Conservation (phyloP, 2,797 vertebrate genomes). For the Numenius phaeopus region DNA sequence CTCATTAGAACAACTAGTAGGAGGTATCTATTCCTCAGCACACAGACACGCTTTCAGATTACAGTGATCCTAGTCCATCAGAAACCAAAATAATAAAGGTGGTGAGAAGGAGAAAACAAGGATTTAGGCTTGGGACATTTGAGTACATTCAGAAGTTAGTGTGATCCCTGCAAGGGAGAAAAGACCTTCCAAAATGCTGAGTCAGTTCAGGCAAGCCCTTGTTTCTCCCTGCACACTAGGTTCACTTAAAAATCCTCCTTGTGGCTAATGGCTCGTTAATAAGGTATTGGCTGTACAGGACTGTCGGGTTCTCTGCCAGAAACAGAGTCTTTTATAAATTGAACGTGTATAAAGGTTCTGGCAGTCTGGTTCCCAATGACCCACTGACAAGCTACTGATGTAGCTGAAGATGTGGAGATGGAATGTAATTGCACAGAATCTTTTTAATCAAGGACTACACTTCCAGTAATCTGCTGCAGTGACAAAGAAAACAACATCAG, state of each 20-base stretch:
- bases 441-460: conserved; percentile 56
- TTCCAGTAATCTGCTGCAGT: conserved; percentile 30
- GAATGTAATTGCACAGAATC: conserved; percentile 41
- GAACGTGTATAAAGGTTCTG: conserved; percentile 32
- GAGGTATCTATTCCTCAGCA: not conserved
- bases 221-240: not conserved
- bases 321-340: not conserved
- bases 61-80: not conserved
- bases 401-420: conserved; percentile 8
- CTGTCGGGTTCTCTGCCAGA: conserved; percentile 1
- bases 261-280: conserved; percentile 20
- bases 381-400: conserved; percentile 43
- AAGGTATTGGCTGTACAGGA: not conserved
- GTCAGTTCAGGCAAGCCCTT: conserved; percentile 20
- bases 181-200: conserved; percentile 44
- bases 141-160: not conserved
- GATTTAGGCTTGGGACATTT: not conserved
- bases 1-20: not conserved
- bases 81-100: not conserved
- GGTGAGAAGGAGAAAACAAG: not conserved
- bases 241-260: conserved; percentile 18
- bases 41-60: not conserved
- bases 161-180: not conserved
- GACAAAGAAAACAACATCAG: conserved; percentile 30
- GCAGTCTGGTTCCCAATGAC: conserved; percentile 26